Conservation (phyloP, 2,113 vertebrate species). For the Pseudopipra pipra region DNA sequence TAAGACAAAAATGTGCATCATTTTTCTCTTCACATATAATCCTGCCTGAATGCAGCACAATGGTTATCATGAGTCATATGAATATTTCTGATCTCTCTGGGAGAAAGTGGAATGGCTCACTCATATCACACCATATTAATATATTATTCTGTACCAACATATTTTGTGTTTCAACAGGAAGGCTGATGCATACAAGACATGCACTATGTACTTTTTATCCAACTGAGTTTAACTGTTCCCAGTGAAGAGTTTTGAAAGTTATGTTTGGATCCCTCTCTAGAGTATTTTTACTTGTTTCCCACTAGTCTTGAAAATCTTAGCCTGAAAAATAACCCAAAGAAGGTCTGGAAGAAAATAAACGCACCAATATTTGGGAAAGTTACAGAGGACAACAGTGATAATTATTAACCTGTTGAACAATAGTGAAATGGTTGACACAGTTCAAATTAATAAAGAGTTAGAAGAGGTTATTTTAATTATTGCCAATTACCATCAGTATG, state of each 20-base stretch:
- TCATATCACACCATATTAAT: not conserved
- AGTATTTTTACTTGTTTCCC: not conserved
- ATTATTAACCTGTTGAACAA: not conserved
- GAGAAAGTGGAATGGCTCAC: not conserved
- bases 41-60: not conserved
- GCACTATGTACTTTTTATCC: not conserved
- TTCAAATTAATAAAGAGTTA: conserved; percentile 30
- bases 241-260: not conserved
- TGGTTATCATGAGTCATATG: not conserved
- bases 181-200: not conserved
- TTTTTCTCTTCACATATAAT: not conserved
- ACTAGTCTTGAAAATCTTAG: not conserved
- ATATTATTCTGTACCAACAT: not conserved
- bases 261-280: not conserved
- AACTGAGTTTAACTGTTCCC: not conserved
- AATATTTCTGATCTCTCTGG: not conserved
- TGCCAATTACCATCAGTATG: not conserved
- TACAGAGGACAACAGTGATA: not conserved
- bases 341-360: not conserved
- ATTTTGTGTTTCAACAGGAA: not conserved
- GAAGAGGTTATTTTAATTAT: conserved; percentile 7
- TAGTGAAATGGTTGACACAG: not conserved
- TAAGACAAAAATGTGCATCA: not conserved
- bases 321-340: not conserved
- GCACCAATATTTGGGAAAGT: not conserved